These are phyloP conservation scores for Irena cyanogastra DNA, from an alignment of 2,113 vertebrate genomes.

Conservation along the genomic window DNA sequence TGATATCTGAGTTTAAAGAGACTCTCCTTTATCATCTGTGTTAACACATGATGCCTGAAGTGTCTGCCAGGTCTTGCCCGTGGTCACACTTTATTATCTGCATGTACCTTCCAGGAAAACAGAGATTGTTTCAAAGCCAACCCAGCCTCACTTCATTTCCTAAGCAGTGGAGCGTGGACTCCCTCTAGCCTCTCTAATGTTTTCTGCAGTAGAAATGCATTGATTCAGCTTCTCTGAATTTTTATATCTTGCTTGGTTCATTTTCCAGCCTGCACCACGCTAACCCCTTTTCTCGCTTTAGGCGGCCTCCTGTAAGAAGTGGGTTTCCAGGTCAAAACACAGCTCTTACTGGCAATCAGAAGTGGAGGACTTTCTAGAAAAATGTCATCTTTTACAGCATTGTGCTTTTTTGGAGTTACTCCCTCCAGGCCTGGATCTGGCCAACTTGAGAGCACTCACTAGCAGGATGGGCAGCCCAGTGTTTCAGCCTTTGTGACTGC, in stretches of 20 bases:
- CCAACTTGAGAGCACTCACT: not conserved
- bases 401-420: not conserved
- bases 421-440: constrained; percentile 8
- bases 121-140: not conserved
- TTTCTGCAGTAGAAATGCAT: constrained; percentile 14
- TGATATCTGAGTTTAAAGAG: not conserved
- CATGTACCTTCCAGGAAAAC: not conserved
- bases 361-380: constrained; percentile 5
- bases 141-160: not conserved
- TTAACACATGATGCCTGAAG: not conserved
- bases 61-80: not conserved
- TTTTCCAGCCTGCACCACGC: not conserved
- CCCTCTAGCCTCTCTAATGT: constrained; percentile 48
- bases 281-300: constrained; percentile 15
- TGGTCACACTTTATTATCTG: not conserved
- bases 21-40: not conserved
- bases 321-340: constrained; percentile 52
- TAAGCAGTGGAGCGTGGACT: constrained; percentile 47
- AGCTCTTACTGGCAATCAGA: constrained; percentile 5
- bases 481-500: not conserved
- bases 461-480: not conserved
- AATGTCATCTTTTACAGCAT: not conserved
- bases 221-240: not conserved
- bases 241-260: not conserved
- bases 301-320: constrained; percentile 20